These are phyloP conservation scores for Caenorhabditis remanei DNA, from an alignment of 1,140 invertebrate genomes.

Conservation along the genomic window DNA sequence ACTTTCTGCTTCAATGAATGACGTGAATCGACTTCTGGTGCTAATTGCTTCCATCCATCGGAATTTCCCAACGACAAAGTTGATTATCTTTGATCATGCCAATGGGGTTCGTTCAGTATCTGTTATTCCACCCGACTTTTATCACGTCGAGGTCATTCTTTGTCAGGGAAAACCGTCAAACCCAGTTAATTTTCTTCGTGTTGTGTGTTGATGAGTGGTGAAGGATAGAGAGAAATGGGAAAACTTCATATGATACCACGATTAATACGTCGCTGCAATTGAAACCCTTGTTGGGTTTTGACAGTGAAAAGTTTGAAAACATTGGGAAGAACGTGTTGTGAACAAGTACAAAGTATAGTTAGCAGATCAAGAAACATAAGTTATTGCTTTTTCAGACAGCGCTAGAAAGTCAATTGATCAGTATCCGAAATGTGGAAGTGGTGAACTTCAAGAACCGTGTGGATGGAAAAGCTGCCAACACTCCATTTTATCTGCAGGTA, in stretches of 20 bases:
- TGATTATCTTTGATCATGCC: conserved; percentile 55
- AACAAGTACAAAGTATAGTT: conserved; percentile 14
- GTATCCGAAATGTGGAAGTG: conserved; percentile 40
- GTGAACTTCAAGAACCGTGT: conserved; percentile 33
- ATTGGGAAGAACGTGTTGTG: background rate
- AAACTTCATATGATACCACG: conserved; percentile 19
- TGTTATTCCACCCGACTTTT: background rate
- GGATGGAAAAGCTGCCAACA: background rate
- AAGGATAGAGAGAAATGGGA: background rate
- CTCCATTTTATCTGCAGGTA: conserved; percentile 24
- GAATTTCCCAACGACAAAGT: conserved; percentile 43
- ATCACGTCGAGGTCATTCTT: conserved; percentile 54
- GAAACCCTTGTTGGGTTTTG: background rate
- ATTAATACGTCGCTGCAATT: background rate
- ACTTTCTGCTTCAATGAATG: conserved; percentile 8
- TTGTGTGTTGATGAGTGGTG: background rate
- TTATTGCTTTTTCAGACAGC: background rate
- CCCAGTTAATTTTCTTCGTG: conserved; percentile 45
- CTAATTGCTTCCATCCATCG: conserved; percentile 44
- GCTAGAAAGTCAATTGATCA: conserved; percentile 40
- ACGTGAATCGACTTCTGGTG: conserved; percentile 29
- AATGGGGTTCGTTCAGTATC: conserved; percentile 50
- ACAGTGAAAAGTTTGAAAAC: background rate
- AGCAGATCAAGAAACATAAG: background rate
- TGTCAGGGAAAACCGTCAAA: conserved; percentile 38